Percentiles rank a stretch among this genome's conserved stretches.
phyloP scores from a whole-genome alignment of 2,888 invertebrate genomes.

The Perdita meconis region DNA sequence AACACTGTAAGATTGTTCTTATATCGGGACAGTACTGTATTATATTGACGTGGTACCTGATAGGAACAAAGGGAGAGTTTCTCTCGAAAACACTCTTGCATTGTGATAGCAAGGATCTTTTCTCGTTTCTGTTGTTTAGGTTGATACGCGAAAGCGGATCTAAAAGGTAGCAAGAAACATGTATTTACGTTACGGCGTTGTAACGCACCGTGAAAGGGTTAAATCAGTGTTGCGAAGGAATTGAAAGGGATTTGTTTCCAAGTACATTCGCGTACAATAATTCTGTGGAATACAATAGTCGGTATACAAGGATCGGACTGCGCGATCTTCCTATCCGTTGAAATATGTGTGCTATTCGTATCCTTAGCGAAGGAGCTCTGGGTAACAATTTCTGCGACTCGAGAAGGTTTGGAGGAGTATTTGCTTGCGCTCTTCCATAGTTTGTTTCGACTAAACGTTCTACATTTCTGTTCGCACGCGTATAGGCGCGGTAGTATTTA shows the following conservation, averaged over 20 bases:
- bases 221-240: constrained; percentile 29
- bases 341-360: constrained; percentile 6
- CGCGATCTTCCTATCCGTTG: neutral
- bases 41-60: no score
- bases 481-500: no score
- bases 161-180: constrained; percentile 10
- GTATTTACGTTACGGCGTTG: neutral
- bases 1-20: no score
- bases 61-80: no score
- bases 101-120: no score
- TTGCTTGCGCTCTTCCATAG: neutral
- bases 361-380: neutral
- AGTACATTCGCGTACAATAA: constrained; percentile 13
- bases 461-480: no score
- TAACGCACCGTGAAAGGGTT: constrained; percentile 11
- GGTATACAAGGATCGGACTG: constrained; percentile 20
- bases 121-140: no score
- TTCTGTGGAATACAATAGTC: constrained; percentile 25
- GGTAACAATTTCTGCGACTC: neutral
- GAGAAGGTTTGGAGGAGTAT: neutral
- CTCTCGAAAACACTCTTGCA: no score
- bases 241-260: constrained; percentile 37
- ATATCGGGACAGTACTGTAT: no score
- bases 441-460: neutral
- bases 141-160: neutral